Evolutionary conservation across 2,113 vertebrate genomes (phyloP).

Genomic region (Epinephelus cyanopodus): DNA sequence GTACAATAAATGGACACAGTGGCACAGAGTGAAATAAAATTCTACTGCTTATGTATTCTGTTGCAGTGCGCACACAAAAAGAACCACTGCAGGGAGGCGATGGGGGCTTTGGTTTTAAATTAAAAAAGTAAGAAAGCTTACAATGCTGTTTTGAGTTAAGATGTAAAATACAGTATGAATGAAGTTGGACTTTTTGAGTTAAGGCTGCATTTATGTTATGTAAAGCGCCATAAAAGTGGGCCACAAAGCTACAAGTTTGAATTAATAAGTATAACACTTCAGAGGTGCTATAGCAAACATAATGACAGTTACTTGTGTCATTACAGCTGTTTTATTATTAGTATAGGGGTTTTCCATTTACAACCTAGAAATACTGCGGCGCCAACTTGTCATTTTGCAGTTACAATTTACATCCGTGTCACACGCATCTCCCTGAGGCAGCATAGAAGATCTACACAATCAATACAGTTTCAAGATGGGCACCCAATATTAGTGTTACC

Average conservation of each 20-base stretch:
- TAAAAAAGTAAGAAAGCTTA: slow-evolving; percentile 46
- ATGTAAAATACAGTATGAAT: slow-evolving; percentile 46
- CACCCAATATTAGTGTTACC: no score
- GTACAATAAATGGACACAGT: slow-evolving; percentile 3
- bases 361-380: background rate
- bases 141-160: slow-evolving; percentile 46
- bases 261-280: slow-evolving; percentile 21
- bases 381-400: no score
- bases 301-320: background rate
- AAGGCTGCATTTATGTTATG: slow-evolving; percentile 44
- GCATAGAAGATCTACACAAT: no score
- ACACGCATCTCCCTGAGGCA: no score
- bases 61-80: slow-evolving; percentile 8
- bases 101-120: slow-evolving; percentile 49
- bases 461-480: no score
- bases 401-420: no score
- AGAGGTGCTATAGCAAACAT: background rate
- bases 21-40: background rate
- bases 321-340: background rate
- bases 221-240: slow-evolving; percentile 45
- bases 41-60: slow-evolving; percentile 62
- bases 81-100: slow-evolving; percentile 41
- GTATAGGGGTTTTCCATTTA: background rate
- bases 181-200: slow-evolving; percentile 53
- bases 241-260: background rate